Base-by-base conservation (phyloP, 1,140 invertebrate genomes). In the Brachionus calyciflorus region DNA sequence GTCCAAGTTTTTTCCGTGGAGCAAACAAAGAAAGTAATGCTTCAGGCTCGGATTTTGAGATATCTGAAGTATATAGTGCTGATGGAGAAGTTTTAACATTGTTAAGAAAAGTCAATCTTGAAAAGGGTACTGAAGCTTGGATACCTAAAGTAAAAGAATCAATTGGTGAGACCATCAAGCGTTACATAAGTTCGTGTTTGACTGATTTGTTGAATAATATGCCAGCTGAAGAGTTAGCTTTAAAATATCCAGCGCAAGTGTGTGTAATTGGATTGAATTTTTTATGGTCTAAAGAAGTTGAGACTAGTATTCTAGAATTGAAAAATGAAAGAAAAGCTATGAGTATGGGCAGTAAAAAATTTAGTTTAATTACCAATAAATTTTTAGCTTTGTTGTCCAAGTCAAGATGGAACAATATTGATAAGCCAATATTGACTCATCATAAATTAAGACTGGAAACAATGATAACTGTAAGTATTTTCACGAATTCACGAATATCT, bases 281-380 rank as follows among this genome's bases (percentile, higher is more conserved):
- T 82, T 65, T 82, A 76, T 85, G 84, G 84, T 84, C 83, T 4
- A 80, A 79, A 69, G 84, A 85, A 75, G 82, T 82, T 80, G 83
- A 85, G 44, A 44, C 77, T 24, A 82, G 82, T 48, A 82, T 84
- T 10, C 44, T 78, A 21, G 83, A 84, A 41, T 79, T 83, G 6
- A 82, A 82, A 40, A 82, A 82, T 79, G 84, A 85, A 21, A 77
- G 83, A n/a, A 84, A 84, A 75, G 82, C 83, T 14, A 77, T 85
- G 44, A 80, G 81, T 17, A 79, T 78, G 26, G 79, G 80, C 1
- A 77, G 81, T 60, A 81, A 82, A 73, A 82, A 82, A 69, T 84
- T 84, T 78, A 76, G 77, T 7, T 65, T 79, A 12, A 79, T 80
- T 44, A 81, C 82, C 14, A 77, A 79, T 21, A 82, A 81, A 77